Evolutionary conservation across 2,888 invertebrate genomes (phyloP).

Genomic region (Epirrhoe tristata): DNA sequence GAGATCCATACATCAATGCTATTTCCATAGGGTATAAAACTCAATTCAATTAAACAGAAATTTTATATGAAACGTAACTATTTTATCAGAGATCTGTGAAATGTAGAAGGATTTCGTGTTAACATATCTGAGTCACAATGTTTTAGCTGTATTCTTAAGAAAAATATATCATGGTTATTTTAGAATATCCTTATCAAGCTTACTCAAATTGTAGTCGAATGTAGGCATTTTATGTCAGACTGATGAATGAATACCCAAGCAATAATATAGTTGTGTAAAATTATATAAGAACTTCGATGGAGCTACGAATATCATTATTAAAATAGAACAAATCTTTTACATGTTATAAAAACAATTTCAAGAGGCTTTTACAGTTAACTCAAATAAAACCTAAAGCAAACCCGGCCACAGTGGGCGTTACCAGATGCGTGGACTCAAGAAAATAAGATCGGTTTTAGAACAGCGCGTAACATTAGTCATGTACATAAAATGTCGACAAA

Average conservation of each 20-base stretch:
- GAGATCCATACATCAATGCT: background rate
- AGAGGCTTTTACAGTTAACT: too few species aligned
- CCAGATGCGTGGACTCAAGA: too few species aligned
- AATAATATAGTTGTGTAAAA: background rate
- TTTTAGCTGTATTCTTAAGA: conserved; percentile 22
- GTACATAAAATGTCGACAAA: too few species aligned
- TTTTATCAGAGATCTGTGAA: conserved; percentile 4
- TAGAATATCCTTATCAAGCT: conserved; percentile 1
- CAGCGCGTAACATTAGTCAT: too few species aligned
- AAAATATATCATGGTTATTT: conserved; percentile 16
- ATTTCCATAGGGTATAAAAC: conserved; percentile 13
- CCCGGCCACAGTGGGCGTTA: too few species aligned
- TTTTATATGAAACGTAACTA: conserved; percentile 11
- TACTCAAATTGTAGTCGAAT: conserved; percentile 6
- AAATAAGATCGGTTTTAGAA: too few species aligned
- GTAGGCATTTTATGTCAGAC: conserved; percentile 15
- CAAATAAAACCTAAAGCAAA: too few species aligned
- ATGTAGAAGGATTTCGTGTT: conserved; percentile 3
- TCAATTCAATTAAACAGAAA: background rate
- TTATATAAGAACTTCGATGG: background rate
- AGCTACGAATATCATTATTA: background rate
- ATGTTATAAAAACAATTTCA: background rate
- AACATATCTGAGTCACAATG: conserved; percentile 34
- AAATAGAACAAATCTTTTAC: background rate
- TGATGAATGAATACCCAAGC: conserved; percentile 15